A percentile compares a stretch with the other conserved stretches of the same genome.
Evolutionary conservation across 2,888 invertebrate species (phyloP).

Genomic region (Heteropelma amictum): DNA sequence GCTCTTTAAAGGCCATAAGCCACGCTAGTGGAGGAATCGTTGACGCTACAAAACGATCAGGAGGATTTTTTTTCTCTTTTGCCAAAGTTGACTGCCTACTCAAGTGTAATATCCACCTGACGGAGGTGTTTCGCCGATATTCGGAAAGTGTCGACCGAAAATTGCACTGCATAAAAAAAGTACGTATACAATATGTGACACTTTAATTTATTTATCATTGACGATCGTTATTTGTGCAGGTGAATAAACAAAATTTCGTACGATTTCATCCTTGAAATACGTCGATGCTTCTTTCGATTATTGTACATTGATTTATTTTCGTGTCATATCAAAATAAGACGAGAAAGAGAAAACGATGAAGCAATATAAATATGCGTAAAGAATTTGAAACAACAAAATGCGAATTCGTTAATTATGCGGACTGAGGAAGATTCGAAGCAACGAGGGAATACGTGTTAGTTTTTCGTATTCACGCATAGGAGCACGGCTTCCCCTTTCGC

Average conservation of each 20-base stretch:
- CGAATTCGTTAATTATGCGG: no score
- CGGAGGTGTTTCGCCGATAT: neutral
- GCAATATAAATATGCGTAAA: no score
- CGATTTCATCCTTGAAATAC: no score
- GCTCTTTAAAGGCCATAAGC: constrained; percentile 21
- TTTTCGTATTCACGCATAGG: neutral
- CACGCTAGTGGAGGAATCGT: neutral
- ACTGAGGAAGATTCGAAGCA: neutral
- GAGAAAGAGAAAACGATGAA: no score
- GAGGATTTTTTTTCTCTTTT: constrained; percentile 16
- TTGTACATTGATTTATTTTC: no score
- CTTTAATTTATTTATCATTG: neutral
- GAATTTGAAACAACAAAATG: no score
- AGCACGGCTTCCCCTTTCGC: neutral
- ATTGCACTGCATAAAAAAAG: neutral
- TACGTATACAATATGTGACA: neutral
- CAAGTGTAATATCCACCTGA: constrained; percentile 28
- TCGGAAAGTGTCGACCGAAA: neutral
- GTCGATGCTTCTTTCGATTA: no score
- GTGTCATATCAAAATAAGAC: no score
- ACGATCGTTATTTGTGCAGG: no score
- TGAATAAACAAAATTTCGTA: no score
- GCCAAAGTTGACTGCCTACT: constrained; percentile 21
- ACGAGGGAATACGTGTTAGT: neutral
- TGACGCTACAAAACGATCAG: neutral